Evolutionary conservation across 1,140 invertebrate species (phyloP).

Genomic region (Eubasilissa regina): DNA sequence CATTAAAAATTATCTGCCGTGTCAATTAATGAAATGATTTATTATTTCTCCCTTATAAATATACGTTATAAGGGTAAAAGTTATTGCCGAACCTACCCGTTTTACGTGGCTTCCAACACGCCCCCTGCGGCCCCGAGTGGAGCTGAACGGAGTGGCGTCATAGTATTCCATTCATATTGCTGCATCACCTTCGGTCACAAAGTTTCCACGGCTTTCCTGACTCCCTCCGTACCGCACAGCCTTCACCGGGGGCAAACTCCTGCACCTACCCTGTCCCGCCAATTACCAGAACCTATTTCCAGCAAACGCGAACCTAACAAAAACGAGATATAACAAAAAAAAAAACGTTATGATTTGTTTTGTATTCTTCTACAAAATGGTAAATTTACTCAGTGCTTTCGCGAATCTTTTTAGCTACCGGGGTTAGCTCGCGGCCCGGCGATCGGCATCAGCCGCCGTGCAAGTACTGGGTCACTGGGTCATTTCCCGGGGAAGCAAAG

Average conservation of each 20-base stretch:
- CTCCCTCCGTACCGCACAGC: background rate
- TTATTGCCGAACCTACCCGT: too few relatives aligned
- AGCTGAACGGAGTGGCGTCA: constrained; percentile 44
- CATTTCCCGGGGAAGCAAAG: constrained; percentile 57
- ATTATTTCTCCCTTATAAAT: too few relatives aligned
- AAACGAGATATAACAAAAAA: background rate
- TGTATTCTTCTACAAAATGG: background rate
- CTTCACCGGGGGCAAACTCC: constrained; percentile 16
- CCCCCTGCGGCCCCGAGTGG: constrained; percentile 8
- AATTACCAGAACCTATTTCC: background rate
- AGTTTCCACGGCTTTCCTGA: background rate
- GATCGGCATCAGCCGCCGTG: constrained; percentile 46
- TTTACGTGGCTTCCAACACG: background rate
- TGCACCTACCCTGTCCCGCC: background rate
- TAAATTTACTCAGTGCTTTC: background rate
- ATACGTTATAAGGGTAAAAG: too few relatives aligned
- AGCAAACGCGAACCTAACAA: background rate
- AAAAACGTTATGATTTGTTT: background rate
- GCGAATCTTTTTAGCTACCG: background rate
- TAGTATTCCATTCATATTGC: constrained; percentile 47
- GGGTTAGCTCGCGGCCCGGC: constrained; percentile 9
- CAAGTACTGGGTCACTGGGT: constrained; percentile 58
- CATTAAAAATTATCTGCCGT: too few relatives aligned
- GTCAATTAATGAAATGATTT: too few relatives aligned
- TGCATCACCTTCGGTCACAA: constrained; percentile 9